phyloP scores from a whole-genome alignment of 1,140 invertebrate species.

The Yoshiicerus persimilis region DNA sequence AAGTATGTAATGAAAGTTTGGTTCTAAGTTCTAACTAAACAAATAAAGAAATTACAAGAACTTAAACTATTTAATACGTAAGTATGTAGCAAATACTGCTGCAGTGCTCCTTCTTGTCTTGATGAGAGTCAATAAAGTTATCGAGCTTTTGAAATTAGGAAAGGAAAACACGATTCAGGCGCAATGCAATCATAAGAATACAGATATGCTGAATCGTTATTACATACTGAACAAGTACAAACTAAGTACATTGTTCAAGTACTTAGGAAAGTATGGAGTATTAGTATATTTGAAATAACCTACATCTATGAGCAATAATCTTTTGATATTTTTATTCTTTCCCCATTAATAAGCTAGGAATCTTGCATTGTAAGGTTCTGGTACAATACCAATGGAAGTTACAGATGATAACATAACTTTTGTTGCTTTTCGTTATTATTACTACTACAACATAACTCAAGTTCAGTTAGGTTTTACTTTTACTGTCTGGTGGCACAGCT shows the following conservation, averaged over 20 bases:
- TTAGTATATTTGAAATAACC: background rate
- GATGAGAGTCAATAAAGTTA: background rate
- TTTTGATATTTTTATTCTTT: background rate
- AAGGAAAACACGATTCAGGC: background rate
- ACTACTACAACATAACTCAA: slow-evolving; percentile 3
- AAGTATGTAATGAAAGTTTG: background rate
- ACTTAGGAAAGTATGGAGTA: background rate
- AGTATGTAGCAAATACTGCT: background rate
- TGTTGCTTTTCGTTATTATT: slow-evolving; percentile 16
- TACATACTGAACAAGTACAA: background rate
- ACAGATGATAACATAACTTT: slow-evolving; percentile 17
- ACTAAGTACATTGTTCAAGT: background rate
- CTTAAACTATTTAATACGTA: background rate
- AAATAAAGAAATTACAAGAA: background rate
- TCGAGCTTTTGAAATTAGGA: background rate
- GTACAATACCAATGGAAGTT: background rate
- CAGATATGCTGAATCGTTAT: background rate
- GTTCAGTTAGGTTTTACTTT: background rate
- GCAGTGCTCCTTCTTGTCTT: background rate
- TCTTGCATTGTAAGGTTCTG: background rate
- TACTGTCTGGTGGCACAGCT: background rate
- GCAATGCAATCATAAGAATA: background rate
- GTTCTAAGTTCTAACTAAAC: background rate
- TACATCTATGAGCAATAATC: background rate
- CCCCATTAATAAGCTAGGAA: background rate